These are phyloP conservation scores for Dromococcyx pavoninus DNA, from an alignment of 2,797 vertebrate species.

Conservation along the genomic window DNA sequence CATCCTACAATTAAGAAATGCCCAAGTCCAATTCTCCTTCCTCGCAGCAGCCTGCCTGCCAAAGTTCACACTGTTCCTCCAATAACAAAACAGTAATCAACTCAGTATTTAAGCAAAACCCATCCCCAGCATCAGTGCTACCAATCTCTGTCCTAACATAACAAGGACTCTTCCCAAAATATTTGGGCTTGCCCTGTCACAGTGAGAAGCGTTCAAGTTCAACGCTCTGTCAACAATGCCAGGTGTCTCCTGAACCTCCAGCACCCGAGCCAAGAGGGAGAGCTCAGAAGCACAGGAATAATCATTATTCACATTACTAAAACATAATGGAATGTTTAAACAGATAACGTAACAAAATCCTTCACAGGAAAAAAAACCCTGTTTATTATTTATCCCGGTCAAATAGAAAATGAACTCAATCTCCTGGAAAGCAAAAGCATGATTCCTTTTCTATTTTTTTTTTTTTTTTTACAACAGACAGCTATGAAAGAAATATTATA, in stretches of 20 bases:
- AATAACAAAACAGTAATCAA: constrained; percentile 24
- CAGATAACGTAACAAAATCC: constrained; percentile 62
- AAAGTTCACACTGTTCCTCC: constrained; percentile 10
- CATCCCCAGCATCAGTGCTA: background rate
- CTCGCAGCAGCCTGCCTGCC: background rate
- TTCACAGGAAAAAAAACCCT: background rate
- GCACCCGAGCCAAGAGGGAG: constrained; percentile 46
- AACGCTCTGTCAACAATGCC: constrained; percentile 59
- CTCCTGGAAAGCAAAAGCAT: constrained; percentile 26
- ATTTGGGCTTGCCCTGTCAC: constrained; percentile 54
- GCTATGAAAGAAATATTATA: background rate
- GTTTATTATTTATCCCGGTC: constrained; percentile 56
- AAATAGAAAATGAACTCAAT: constrained; percentile 42
- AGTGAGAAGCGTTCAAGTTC: constrained; percentile 56
- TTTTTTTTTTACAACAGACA: background rate
- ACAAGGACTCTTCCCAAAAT: constrained; percentile 60
- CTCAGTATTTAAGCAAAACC: constrained; percentile 3
- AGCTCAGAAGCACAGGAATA: constrained; percentile 54
- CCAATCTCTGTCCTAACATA: constrained; percentile 51
- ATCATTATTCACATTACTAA: constrained; percentile 51
- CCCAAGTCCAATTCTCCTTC: constrained; percentile 3
- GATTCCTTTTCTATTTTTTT: background rate
- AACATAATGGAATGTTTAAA: constrained; percentile 60
- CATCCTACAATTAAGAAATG: background rate
- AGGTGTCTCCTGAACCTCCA: constrained; percentile 43